These are phyloP conservation scores for Homarus gammarus DNA, from an alignment of 2,888 invertebrate genomes.

Conservation along the genomic window DNA sequence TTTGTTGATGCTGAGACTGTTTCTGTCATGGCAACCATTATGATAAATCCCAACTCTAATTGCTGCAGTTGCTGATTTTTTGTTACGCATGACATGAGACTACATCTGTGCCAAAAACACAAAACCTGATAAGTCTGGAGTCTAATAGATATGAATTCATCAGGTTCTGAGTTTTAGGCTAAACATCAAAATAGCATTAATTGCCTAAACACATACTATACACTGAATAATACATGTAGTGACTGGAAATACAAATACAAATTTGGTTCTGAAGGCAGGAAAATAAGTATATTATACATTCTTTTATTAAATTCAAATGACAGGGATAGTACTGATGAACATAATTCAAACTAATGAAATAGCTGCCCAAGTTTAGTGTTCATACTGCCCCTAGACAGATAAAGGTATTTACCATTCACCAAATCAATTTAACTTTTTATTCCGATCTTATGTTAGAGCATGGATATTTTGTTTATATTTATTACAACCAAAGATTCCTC, in stretches of 20 bases:
- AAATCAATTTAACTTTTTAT: too few relatives aligned
- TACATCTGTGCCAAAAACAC: slow-evolving; percentile 73
- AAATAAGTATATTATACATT: slow-evolving; percentile 21
- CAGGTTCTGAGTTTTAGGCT: slow-evolving; percentile 71
- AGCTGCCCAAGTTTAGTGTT: not conserved
- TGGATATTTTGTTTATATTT: not conserved
- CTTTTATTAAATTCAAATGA: not conserved
- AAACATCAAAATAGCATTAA: slow-evolving; percentile 41
- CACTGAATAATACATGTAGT: not conserved
- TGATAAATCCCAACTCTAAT: slow-evolving; percentile 71
- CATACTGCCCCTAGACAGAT: not conserved
- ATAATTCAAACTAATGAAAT: not conserved
- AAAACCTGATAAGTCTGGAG: slow-evolving; percentile 71
- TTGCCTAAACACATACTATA: slow-evolving; percentile 17
- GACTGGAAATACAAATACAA: not conserved
- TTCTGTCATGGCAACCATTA: slow-evolving; percentile 73
- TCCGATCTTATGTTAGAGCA: not conserved
- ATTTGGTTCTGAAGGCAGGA: not conserved
- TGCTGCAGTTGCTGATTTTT: slow-evolving; percentile 67
- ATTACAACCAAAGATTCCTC: slow-evolving; percentile 15
- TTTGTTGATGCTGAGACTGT: slow-evolving; percentile 63
- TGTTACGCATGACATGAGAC: slow-evolving; percentile 71
- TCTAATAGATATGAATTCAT: slow-evolving; percentile 28
- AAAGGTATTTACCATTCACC: not conserved
- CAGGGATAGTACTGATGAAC: not conserved